A percentile compares a stretch with the other conserved stretches of the same genome.
Conservation (phyloP, 2,888 invertebrate species). For the Scaeva pyrastri region DNA sequence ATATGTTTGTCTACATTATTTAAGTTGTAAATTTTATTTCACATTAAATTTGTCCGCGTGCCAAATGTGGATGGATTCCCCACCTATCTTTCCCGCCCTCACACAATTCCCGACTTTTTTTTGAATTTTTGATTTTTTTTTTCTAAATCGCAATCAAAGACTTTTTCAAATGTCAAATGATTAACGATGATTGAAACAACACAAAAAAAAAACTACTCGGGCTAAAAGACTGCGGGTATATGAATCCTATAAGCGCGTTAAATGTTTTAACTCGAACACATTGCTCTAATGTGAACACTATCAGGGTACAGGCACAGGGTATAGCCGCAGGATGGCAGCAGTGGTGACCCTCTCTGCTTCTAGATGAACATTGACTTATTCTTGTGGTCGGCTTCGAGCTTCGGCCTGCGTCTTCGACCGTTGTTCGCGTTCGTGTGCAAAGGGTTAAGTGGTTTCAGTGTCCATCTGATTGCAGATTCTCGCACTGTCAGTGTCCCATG, state of each 20-base stretch:
- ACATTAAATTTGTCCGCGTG: slow-evolving; percentile 63
- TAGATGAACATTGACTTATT: slow-evolving; percentile 27
- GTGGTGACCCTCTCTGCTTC: slow-evolving; percentile 54
- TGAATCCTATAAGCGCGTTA: slow-evolving; percentile 62
- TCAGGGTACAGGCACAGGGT: slow-evolving; percentile 39
- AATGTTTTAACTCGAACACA: slow-evolving; percentile 51
- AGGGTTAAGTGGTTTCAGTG: slow-evolving; percentile 71
- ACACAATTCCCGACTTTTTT: slow-evolving; percentile 11
- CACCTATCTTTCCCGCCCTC: neutral
- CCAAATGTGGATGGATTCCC: slow-evolving; percentile 54
- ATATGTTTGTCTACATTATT: neutral
- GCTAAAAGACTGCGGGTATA: slow-evolving; percentile 1
- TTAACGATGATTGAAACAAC: slow-evolving; percentile 60
- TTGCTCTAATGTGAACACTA: slow-evolving; percentile 42
- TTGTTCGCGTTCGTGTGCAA: slow-evolving; percentile 18
- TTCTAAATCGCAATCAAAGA: slow-evolving; percentile 28
- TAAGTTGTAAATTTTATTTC: slow-evolving; percentile 52
- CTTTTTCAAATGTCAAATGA: slow-evolving; percentile 70
- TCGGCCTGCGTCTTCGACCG: neutral
- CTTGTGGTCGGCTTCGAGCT: neutral
- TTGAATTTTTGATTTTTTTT: too few species aligned
- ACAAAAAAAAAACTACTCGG: neutral
- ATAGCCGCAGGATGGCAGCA: neutral
- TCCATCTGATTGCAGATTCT: slow-evolving; percentile 70
- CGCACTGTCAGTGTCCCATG: slow-evolving; percentile 32